Evolutionary conservation across 2,888 invertebrate genomes (phyloP), one percentile per base, ranked within the genome.

Genomic region (Seladonia tumulorum): DNA sequence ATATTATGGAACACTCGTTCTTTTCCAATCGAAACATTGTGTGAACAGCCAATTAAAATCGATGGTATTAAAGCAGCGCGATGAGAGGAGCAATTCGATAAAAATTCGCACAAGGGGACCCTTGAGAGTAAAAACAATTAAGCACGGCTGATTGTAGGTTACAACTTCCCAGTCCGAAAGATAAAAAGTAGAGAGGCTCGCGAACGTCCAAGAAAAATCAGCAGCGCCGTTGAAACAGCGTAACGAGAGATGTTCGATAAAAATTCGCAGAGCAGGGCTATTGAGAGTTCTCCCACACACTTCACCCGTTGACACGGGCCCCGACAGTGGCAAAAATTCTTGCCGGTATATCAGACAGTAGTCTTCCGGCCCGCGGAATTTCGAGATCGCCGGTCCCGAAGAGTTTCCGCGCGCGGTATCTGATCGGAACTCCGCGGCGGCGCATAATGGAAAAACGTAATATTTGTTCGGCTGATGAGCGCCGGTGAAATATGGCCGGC

Each of bases 401-500:
- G 76, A n/a, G 45, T 74, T 49, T 22, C 71, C 60, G 60, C 45
- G n/a, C 45, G 25, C 60, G 29, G 18, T 86, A 86, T 86, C 86
- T 85, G 85, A 85, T 85, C 85, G 76, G 75, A 68, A 84, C 63
- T 45, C 60, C 53, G 53, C 25, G 18, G 63, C 18, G 25, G 49
- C 5, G 73, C 63, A 75, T 83, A 86, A 83, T 83, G 87, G 79
- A 87, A 87, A 85, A 87, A 85, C 81, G 85, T 85, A 84, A 87
- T 88, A 86, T 86, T 90, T 87, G 87, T 87, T 89, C 76, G 83
- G 81, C 68, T 81, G 80, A 82, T 80, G 82, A 81, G 72, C 66
- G 57, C 10, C 53, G 25, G 70, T 81, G 88, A 88, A 82, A 81
- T 86, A 85, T 83, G 78, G 85, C 76, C 74, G 49, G 60, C 72